A percentile compares a stretch with the other conserved stretches of the same genome.
These are phyloP conservation scores for Mesochorus sp. DNA, from an alignment of 2,888 invertebrate genomes.

Conservation along the genomic window DNA sequence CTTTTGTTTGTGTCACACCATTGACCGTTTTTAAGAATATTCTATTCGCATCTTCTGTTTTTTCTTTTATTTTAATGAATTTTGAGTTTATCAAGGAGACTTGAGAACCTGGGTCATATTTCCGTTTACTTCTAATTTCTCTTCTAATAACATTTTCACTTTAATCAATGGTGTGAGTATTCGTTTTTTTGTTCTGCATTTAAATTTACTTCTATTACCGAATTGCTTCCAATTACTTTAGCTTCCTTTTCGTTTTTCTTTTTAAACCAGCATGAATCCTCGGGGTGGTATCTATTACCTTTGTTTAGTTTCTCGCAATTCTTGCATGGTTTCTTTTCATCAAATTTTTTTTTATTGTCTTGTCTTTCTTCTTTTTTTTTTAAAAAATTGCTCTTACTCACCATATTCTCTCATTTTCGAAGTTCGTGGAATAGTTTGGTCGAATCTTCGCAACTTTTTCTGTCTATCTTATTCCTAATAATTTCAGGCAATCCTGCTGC, in stretches of 20 bases:
- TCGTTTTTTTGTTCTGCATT: constrained; percentile 55
- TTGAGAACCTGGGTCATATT: constrained; percentile 65
- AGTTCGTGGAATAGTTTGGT: constrained; percentile 49
- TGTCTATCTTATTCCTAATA: constrained; percentile 66
- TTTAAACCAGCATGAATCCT: constrained; percentile 63
- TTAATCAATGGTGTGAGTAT: constrained; percentile 53
- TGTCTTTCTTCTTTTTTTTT: constrained; percentile 57
- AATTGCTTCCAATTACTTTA: constrained; percentile 52
- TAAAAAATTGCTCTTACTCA: constrained; percentile 25
- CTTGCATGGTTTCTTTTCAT: constrained; percentile 64
- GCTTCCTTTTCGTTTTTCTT: constrained; percentile 45
- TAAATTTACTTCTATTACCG: constrained; percentile 58
- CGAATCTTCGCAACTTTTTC: constrained; percentile 46
- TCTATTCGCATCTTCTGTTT: constrained; percentile 50
- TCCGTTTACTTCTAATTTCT: constrained; percentile 57
- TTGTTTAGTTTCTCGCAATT: constrained; percentile 67
- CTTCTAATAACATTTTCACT: constrained; percentile 52
- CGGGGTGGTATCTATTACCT: constrained; percentile 64
- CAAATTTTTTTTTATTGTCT: constrained; percentile 61
- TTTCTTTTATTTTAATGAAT: constrained; percentile 56
- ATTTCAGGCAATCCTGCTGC: constrained; percentile 67
- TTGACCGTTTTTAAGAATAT: constrained; percentile 48
- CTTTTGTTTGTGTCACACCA: constrained; percentile 54
- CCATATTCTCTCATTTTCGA: constrained; percentile 56
- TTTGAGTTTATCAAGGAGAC: constrained; percentile 63